Evolutionary conservation across 2,113 vertebrate genomes (phyloP).

Genomic region (Baryphthengus martii): DNA sequence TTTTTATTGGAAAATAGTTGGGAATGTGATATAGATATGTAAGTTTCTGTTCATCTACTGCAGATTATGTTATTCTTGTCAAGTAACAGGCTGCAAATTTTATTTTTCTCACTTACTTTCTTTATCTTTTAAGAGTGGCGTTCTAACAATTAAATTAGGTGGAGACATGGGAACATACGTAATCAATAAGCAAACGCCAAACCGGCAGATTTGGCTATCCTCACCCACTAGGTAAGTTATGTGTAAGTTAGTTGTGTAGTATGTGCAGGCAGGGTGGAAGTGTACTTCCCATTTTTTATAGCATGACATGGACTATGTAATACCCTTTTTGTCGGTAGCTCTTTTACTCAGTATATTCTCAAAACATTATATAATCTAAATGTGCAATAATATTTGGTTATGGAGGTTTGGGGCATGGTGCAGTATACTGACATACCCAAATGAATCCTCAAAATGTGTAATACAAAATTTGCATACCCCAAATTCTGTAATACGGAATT

Average conservation of each 20-base stretch:
- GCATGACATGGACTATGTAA: rapidly evolving
- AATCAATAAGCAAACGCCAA: constrained; percentile 97
- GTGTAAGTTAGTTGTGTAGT: not conserved
- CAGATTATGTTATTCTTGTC: not conserved
- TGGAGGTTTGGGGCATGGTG: not conserved
- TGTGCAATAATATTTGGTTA: not conserved
- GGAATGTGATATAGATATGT: not conserved
- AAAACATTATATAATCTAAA: not conserved
- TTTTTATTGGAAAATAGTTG: not conserved
- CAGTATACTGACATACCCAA: not conserved
- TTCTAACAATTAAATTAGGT: constrained; percentile 88
- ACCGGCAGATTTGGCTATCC: constrained; percentile 94
- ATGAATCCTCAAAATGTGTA: not conserved
- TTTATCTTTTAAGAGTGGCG: constrained; percentile 80
- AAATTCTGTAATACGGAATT: not conserved
- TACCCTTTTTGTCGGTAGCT: not conserved
- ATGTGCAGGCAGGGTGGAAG: not conserved
- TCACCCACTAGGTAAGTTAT: constrained; percentile 87
- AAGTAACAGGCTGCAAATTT: not conserved
- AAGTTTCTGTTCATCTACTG: not conserved
- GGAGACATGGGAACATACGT: constrained; percentile 89
- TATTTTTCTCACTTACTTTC: not conserved
- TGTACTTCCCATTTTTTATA: not conserved
- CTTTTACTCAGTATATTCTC: not conserved
- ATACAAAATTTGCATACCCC: not conserved